Conservation (phyloP, 2,797 vertebrate species). For the Periophthalmus magnuspinnatus region DNA sequence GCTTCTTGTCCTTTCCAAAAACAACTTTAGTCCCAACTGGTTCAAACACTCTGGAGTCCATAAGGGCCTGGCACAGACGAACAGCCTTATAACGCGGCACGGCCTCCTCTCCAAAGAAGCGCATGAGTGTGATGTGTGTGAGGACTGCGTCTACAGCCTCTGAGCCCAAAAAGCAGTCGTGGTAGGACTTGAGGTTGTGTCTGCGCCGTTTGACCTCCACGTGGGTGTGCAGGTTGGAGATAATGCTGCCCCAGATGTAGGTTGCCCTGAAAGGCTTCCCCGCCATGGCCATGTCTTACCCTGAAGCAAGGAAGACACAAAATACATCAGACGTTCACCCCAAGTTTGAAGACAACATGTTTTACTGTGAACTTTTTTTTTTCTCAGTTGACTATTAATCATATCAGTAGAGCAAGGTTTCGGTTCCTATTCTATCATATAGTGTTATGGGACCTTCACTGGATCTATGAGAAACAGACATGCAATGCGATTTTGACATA, state of each 20-base stretch:
- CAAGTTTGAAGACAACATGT: neutral
- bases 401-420: too few species aligned
- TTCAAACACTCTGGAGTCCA: slow-evolving; percentile 96
- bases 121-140: slow-evolving; percentile 89
- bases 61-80: slow-evolving; percentile 91
- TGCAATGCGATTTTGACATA: too few species aligned
- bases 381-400: too few species aligned
- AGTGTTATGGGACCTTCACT: neutral
- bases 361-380: neutral
- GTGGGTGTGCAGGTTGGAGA: slow-evolving; percentile 85
- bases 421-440: neutral
- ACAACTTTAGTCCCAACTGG: slow-evolving; percentile 83
- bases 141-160: slow-evolving; percentile 92
- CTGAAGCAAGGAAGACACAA: slow-evolving; percentile 52
- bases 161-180: slow-evolving; percentile 93
- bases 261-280: slow-evolving; percentile 95
- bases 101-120: slow-evolving; percentile 88
- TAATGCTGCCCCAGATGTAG: slow-evolving; percentile 94
- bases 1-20: slow-evolving; percentile 91
- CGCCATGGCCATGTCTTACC: slow-evolving; percentile 87
- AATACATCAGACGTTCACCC: neutral
- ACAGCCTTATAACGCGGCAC: slow-evolving; percentile 91
- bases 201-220: slow-evolving; percentile 94
- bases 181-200: slow-evolving; percentile 90
- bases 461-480: too few species aligned